phyloP scores from a whole-genome alignment of 2,888 invertebrate species.

The Trissolcus brochymenae region DNA sequence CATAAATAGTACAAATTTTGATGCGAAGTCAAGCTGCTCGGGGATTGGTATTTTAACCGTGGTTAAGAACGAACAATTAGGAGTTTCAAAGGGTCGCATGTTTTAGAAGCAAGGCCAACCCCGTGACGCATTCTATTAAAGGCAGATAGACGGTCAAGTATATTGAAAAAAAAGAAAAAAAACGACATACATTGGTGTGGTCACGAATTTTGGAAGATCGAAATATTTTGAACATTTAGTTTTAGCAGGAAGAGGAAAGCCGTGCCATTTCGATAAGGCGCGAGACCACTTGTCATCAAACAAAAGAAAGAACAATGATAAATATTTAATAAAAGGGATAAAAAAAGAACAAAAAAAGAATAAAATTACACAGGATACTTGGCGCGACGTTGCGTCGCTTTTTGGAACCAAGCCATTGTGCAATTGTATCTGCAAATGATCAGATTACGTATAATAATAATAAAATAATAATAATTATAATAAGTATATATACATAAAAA shows the following conservation, averaged over 20 bases:
- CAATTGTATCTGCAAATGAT: conserved; percentile 57
- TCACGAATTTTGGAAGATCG: conserved; percentile 21
- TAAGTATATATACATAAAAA: conserved; percentile 23
- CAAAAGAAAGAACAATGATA: conserved; percentile 30
- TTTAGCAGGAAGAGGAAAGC: conserved; percentile 17
- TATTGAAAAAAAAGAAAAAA: conserved; percentile 54
- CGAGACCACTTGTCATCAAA: conserved; percentile 31
- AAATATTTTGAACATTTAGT: conserved; percentile 53
- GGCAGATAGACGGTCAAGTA: conserved; percentile 48
- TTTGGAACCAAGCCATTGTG: conserved; percentile 37
- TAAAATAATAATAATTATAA: conserved; percentile 49
- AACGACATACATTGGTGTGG: conserved; percentile 46
- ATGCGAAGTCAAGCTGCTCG: conserved; percentile 42
- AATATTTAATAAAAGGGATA: conserved; percentile 1
- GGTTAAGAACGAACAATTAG: neutral
- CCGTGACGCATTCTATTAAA: conserved; percentile 38
- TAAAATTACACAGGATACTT: conserved; percentile 18
- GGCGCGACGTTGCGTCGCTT: conserved; percentile 16
- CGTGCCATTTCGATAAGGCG: conserved; percentile 31
- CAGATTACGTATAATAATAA: conserved; percentile 55
- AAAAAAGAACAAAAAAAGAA: conserved; percentile 20
- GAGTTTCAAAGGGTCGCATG: neutral
- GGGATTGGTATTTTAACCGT: conserved; percentile 32
- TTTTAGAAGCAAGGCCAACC: conserved; percentile 26
- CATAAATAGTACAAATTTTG: conserved; percentile 63